Base-by-base conservation (phyloP, 2,888 invertebrate genomes). In the Sthenelais limicola region DNA sequence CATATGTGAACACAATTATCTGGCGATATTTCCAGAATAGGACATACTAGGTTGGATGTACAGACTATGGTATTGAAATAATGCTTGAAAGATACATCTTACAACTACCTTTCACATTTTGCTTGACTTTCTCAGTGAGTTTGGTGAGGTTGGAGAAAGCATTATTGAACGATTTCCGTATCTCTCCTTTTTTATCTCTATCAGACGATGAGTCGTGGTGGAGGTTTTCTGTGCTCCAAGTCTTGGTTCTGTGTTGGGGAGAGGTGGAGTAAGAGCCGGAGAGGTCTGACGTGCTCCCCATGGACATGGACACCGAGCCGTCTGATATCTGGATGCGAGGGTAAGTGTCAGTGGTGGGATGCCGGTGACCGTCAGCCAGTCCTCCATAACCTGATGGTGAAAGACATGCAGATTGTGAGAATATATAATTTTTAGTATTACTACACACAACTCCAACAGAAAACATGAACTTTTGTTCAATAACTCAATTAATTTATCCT, bases 121-220 rank as follows among this genome's bases (percentile, higher is more conserved):
- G 80, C 71, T 83, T 85, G 30, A 85, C 76, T 72, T 82, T 84
- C 72, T 82, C 85, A 21, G 70, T 48, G 67, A 78, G 54, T 28
- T 73, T 73, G 93, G 88, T n/a, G 93, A 94, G 77, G 92, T 58
- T 92, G 88, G 95, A 94, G 73, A 95, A 91, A 0, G 94, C 94
- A 70, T 94, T 93, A 35, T 69, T 73, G 52, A 76, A 48, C 3
- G 76, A 76, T 32, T 76, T 76, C 58, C 72, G 68, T 24, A 75
- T 67, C 21, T 72, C 74, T 18, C 49, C 33, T 21, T 68, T 68
- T 18, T 48, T 49, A 0, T 51, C 56, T 33, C 56, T 28, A 2
- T 56, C 56, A 2, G 32, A 3, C n/a, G n/a, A n/a, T n/a, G n/a
- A n/a, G 30, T 56, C 74, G 91, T 94, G 51, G 92, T 92, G 78